These are phyloP conservation scores for Ptilodon capucinus DNA, from an alignment of 2,888 invertebrate species.

Conservation along the genomic window DNA sequence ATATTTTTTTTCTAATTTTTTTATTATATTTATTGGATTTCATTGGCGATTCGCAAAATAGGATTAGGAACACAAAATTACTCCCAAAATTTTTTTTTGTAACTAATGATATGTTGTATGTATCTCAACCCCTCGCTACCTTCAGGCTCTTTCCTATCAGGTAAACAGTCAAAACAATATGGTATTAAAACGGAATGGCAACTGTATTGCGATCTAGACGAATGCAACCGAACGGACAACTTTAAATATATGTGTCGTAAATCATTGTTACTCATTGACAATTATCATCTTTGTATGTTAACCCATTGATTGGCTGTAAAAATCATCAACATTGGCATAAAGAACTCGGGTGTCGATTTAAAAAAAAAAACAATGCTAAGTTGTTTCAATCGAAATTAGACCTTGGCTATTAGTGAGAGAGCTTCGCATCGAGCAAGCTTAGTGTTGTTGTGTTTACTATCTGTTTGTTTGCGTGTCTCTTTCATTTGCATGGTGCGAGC, in stretches of 20 bases:
- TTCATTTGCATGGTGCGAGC: conserved; percentile 80
- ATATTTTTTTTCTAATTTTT: background rate
- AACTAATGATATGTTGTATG: conserved; percentile 83
- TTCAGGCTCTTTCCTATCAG: conserved; percentile 93
- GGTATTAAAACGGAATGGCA: conserved; percentile 78
- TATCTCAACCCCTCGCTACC: conserved; percentile 86
- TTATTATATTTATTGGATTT: conserved; percentile 16
- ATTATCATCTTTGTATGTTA: conserved; percentile 49
- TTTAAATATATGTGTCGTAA: conserved; percentile 71
- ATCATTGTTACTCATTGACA: conserved; percentile 57
- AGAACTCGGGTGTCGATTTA: conserved; percentile 27
- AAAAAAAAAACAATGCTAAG: conserved; percentile 34
- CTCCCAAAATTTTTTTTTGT: conserved; percentile 57
- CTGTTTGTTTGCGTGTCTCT: conserved; percentile 77
- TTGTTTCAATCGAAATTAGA: conserved; percentile 56
- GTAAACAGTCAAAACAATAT: conserved; percentile 85
- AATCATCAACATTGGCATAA: conserved; percentile 44
- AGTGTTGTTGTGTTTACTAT: conserved; percentile 72
- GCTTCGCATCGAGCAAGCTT: conserved; percentile 75
- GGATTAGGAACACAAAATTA: conserved; percentile 39
- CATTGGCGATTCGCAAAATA: conserved; percentile 35
- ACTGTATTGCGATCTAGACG: conserved; percentile 79
- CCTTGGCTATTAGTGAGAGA: conserved; percentile 65
- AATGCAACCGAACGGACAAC: conserved; percentile 60
- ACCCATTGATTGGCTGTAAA: conserved; percentile 71